Percentiles rank a stretch among this genome's conserved stretches.
These are phyloP conservation scores for Boulengeromyrus knoepffleri DNA, from an alignment of 2,113 vertebrate genomes.

Conservation along the genomic window DNA sequence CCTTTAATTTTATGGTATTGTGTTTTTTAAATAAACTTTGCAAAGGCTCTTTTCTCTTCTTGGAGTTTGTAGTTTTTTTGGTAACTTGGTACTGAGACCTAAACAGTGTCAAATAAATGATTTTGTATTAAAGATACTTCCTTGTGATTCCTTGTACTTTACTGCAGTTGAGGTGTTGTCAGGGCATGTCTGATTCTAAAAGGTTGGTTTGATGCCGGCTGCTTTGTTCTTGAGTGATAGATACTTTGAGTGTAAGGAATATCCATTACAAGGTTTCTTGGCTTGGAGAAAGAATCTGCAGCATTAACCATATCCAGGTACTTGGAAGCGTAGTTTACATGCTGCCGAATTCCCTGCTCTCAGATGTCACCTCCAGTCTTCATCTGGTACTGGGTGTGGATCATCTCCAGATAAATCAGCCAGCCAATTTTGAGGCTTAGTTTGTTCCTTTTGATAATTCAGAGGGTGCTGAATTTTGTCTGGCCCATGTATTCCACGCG, in stretches of 20 bases:
- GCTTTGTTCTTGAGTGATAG: neutral
- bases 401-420: neutral
- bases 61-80: neutral
- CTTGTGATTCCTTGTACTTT: neutral
- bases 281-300: neutral
- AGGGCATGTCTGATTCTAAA: neutral
- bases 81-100: neutral
- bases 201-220: neutral
- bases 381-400: neutral
- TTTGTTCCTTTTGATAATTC: neutral
- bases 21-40: neutral
- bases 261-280: neutral
- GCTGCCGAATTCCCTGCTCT: neutral
- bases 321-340: neutral
- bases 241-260: neutral
- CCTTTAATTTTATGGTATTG: neutral
- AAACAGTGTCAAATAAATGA: conserved; percentile 1
- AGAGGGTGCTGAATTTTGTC: neutral
- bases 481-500: neutral
- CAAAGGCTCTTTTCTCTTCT: neutral
- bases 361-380: neutral
- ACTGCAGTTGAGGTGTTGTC: neutral
- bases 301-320: neutral
- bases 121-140: neutral
- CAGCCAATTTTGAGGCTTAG: neutral